phyloP scores from a whole-genome alignment of 1,140 invertebrate species.

The Orius laevigatus region DNA sequence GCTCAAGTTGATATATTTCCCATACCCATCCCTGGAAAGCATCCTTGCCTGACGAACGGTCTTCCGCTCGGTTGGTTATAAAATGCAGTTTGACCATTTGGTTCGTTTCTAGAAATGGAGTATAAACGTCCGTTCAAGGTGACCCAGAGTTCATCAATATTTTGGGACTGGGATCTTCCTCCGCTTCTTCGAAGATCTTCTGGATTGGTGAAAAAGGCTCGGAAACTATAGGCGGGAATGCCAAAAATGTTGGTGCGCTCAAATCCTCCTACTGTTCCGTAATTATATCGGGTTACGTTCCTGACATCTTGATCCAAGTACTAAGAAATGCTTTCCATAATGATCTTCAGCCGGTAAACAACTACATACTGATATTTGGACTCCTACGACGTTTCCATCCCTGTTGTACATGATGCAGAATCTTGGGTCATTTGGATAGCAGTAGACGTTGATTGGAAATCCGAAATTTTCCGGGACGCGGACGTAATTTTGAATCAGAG shows the following conservation, averaged over 20 bases:
- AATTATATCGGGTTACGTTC: slow-evolving; percentile 5
- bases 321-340: slow-evolving; percentile 4
- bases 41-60: not conserved
- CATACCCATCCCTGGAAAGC: slow-evolving; percentile 10
- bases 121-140: not conserved
- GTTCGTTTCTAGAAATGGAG: too few species aligned
- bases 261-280: slow-evolving; percentile 4
- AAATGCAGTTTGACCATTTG: not conserved
- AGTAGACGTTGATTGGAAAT: slow-evolving; percentile 12
- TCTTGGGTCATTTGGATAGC: slow-evolving; percentile 17
- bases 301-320: slow-evolving; percentile 14
- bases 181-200: not conserved
- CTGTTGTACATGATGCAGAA: slow-evolving; percentile 14
- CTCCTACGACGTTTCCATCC: slow-evolving; percentile 13
- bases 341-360: too few species aligned
- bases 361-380: slow-evolving; percentile 10
- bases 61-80: not conserved
- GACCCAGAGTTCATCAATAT: slow-evolving; percentile 8
- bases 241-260: slow-evolving; percentile 2
- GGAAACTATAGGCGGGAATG: slow-evolving; percentile 4
- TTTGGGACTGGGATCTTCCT: too few species aligned
- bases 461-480: not conserved
- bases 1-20: not conserved
- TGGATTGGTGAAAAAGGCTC: slow-evolving; percentile 14
- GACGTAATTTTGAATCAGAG: slow-evolving; percentile 11